Conservation (phyloP, 2,797 vertebrate species). For the Carcharodon carcharias region DNA sequence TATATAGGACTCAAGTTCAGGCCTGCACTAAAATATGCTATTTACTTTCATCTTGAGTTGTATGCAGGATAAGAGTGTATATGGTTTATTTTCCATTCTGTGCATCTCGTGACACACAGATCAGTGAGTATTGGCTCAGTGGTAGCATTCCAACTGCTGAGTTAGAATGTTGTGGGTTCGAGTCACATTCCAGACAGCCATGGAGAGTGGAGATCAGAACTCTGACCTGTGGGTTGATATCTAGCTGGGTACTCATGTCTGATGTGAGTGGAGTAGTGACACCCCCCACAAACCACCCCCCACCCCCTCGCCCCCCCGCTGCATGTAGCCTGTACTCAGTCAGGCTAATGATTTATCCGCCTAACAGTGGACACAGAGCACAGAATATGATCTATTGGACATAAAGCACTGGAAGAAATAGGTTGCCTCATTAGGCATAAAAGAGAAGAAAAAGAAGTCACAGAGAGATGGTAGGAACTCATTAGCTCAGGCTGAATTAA, state of each 20-base stretch:
- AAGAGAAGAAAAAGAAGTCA: neutral
- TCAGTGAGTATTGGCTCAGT: neutral
- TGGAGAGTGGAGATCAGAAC: neutral
- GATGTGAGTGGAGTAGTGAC: neutral
- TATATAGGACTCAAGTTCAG: neutral
- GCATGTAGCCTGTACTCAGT: neutral
- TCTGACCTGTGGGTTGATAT: neutral
- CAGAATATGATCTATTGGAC: neutral
- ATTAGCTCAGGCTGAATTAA: neutral
- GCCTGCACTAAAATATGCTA: neutral
- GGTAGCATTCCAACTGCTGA: neutral
- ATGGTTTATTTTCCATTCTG: neutral
- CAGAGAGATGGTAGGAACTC: neutral
- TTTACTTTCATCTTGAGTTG: neutral
- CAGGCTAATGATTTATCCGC: neutral
- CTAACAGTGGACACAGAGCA: neutral
- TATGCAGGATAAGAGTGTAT: neutral
- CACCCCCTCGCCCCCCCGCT: no score
- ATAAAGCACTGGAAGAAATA: neutral
- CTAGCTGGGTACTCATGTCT: neutral
- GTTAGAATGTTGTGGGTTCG: neutral
- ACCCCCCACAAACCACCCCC: no score
- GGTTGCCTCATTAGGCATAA: neutral
- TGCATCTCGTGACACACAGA: neutral
- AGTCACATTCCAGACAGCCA: neutral